Evolutionary conservation across 2,113 vertebrate species (phyloP).

Genomic region (Phaethon lepturus): DNA sequence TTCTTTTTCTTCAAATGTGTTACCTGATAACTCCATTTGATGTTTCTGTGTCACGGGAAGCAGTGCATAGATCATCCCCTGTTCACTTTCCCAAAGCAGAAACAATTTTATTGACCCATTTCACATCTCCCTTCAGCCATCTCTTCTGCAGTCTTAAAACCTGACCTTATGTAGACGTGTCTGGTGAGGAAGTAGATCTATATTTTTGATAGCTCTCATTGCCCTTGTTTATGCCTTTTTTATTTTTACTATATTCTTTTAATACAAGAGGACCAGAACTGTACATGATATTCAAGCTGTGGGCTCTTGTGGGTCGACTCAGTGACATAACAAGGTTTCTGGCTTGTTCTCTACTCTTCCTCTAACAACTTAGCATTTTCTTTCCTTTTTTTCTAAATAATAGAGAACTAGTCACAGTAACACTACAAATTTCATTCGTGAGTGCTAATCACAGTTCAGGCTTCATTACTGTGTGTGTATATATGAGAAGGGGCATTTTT

Average conservation of each 20-base stretch:
- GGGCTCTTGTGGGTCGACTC: background rate
- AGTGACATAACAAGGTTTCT: background rate
- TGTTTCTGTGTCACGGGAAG: background rate
- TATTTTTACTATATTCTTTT: background rate
- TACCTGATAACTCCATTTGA: background rate
- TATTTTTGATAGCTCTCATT: background rate
- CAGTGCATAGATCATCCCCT: background rate
- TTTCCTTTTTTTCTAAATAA: background rate
- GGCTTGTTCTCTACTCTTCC: constrained; percentile 2
- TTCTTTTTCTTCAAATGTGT: background rate
- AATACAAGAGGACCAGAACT: background rate
- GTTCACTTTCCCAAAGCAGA: background rate
- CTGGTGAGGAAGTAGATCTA: background rate
- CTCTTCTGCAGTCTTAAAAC: background rate
- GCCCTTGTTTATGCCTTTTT: background rate
- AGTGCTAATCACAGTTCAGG: background rate
- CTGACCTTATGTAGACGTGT: background rate
- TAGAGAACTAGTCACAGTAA: background rate
- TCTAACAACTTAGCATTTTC: background rate
- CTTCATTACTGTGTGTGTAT: background rate
- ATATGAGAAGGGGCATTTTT: background rate
- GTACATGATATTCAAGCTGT: background rate
- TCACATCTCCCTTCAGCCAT: background rate
- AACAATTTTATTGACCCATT: background rate
- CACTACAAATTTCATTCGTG: background rate